Conservation (phyloP, 1,140 invertebrate genomes). For the Calliopsis andreniformis region DNA sequence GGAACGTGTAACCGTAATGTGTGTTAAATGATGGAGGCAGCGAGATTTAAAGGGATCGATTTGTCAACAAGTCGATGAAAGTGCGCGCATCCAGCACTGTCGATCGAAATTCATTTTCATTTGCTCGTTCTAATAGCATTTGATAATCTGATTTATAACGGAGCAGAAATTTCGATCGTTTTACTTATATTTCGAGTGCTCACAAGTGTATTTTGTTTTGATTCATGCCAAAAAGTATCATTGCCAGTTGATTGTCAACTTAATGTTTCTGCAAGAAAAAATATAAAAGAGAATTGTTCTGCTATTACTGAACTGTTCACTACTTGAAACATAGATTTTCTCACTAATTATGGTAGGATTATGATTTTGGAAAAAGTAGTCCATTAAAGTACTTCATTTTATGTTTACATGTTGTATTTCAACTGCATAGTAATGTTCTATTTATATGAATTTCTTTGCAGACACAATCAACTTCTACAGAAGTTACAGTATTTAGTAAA, state of each 20-base stretch:
- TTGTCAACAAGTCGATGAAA: constrained; percentile 70
- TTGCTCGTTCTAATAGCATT: constrained; percentile 12
- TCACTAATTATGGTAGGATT: not conserved
- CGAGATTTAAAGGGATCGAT: constrained; percentile 68
- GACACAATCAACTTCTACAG: constrained; percentile 49
- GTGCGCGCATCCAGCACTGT: constrained; percentile 48
- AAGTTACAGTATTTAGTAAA: constrained; percentile 55
- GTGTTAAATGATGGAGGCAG: constrained; percentile 33
- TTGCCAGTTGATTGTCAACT: not conserved
- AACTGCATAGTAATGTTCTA: not conserved
- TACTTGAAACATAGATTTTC: not conserved
- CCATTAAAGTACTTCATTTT: not conserved
- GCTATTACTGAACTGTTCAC: not conserved
- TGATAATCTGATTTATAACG: not conserved
- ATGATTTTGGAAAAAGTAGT: not conserved
- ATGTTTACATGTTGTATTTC: not conserved
- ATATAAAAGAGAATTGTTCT: not conserved
- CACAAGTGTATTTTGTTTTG: not conserved
- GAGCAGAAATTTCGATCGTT: not conserved
- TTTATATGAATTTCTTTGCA: constrained; percentile 38
- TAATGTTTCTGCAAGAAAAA: not conserved
- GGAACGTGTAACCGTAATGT: constrained; percentile 13
- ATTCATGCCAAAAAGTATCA: not conserved
- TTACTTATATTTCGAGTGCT: not conserved
- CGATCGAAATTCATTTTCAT: constrained; percentile 39